Percentiles rank a stretch among this genome's conserved stretches.
Evolutionary conservation across 2,113 vertebrate genomes (phyloP).

Genomic region (Myrmecobius fasciatus): DNA sequence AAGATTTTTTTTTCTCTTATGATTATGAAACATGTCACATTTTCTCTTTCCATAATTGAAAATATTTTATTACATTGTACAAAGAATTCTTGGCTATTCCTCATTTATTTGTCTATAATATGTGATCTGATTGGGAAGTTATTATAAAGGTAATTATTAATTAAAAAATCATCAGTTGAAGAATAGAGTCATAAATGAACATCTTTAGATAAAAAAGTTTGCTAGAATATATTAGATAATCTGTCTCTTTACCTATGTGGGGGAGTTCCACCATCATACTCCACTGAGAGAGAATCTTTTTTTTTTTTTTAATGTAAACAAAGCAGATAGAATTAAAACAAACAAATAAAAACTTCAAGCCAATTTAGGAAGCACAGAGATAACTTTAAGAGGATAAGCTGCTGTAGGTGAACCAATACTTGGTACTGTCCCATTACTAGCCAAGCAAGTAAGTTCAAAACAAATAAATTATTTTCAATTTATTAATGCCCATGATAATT

Average conservation of each 20-base stretch:
- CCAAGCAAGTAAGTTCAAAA: background rate
- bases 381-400: background rate
- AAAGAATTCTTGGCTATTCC: background rate
- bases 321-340: background rate
- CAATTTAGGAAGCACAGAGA: background rate
- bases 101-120: background rate
- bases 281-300: too few species aligned
- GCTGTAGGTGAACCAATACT: background rate
- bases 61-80: background rate
- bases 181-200: too few species aligned
- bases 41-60: background rate
- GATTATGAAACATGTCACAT: background rate
- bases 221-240: too few species aligned
- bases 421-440: background rate
- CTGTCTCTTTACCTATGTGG: too few species aligned
- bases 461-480: background rate
- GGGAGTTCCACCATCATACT: too few species aligned
- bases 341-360: background rate
- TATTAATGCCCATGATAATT: background rate
- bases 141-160: too few species aligned
- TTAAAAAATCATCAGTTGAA: too few species aligned
- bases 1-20: background rate
- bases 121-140: too few species aligned
- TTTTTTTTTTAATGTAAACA: too few species aligned
- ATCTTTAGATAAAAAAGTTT: too few species aligned